A percentile compares a stretch with the other conserved stretches of the same genome.
These are phyloP conservation scores for Meleagris gallopavo DNA, from an alignment of 2,113 vertebrate genomes.

Conservation along the genomic window DNA sequence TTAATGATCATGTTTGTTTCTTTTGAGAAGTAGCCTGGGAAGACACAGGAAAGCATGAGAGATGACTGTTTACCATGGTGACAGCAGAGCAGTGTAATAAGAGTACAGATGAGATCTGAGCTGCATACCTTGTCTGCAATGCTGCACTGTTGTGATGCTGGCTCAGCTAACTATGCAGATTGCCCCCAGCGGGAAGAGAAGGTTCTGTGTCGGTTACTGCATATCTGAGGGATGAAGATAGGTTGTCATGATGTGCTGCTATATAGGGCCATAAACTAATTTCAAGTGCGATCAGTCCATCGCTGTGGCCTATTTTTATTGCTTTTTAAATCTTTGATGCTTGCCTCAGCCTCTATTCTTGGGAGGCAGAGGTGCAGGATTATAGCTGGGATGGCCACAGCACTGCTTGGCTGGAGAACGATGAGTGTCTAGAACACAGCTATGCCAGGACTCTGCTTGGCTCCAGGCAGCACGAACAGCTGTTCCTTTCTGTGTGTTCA, in stretches of 20 bases:
- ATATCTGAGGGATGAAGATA: background rate
- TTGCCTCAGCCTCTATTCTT: background rate
- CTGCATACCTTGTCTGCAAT: background rate
- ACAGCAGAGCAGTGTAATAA: background rate
- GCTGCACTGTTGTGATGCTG: background rate
- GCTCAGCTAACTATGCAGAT: background rate
- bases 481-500: slow-evolving; percentile 32
- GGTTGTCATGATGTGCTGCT: background rate
- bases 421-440: slow-evolving; percentile 26
- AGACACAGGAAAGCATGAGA: background rate
- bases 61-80: background rate
- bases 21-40: background rate
- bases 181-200: background rate
- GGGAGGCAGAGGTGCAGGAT: background rate
- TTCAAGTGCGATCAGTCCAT: background rate
- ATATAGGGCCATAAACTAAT: background rate
- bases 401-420: background rate
- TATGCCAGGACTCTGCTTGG: slow-evolving; percentile 25
- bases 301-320: background rate
- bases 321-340: slow-evolving; percentile 2
- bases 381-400: background rate
- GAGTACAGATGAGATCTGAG: background rate
- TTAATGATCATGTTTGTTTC: background rate
- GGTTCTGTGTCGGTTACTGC: background rate
- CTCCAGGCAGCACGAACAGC: slow-evolving; percentile 33